Base-by-base conservation (phyloP, 2,888 invertebrate genomes). In the Notodonta dromedarius region DNA sequence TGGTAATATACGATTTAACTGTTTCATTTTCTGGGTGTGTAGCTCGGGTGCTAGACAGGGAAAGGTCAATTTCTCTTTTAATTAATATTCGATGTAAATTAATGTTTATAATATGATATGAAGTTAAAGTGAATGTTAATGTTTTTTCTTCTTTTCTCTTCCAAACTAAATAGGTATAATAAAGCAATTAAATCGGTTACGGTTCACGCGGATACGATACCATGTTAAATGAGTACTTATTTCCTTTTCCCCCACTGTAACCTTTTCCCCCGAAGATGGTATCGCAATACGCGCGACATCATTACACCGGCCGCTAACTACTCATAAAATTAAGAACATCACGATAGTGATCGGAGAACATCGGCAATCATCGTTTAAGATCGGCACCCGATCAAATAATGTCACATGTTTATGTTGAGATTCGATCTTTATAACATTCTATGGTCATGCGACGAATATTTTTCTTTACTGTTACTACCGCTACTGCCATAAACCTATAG, bases 351-450 rank as follows among this genome's bases (percentile, higher is more conserved):
- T 88, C 88, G 75, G 71, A 61, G 53, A 66, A 69, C 77, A 78
- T 82, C 82, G 80, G 74, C 76, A 78, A 85, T 85, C 88, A 78
- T 73, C 82, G 83, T 76, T 66, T 67, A 72, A 75, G 78, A 86
- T 87, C 86, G 79, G 72, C 69, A 62, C 68, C 60, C 76, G 76
- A 82, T 84, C 85, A 79, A 86, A 90, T 90, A 89, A 89, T 87
- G 82, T 85, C 77, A 80, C 73, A 79, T 79, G 84, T 90, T 90
- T 90, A 90, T 82, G 80, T 69, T 52, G 67, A 71, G 89, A 89
- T 89, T 77, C 69, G 81, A 89, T 89, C 89, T 87, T 70, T 71
- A 66, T 73, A 71, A 64, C 71, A 64, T 71, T 66, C 74, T 73
- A 70, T 71, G 74, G 67, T 66, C 71, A 64, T 73, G 73, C 75